phyloP scores from a whole-genome alignment of 37 sponge, comb jelly and placozoan species.

The Crambe crambe region DNA sequence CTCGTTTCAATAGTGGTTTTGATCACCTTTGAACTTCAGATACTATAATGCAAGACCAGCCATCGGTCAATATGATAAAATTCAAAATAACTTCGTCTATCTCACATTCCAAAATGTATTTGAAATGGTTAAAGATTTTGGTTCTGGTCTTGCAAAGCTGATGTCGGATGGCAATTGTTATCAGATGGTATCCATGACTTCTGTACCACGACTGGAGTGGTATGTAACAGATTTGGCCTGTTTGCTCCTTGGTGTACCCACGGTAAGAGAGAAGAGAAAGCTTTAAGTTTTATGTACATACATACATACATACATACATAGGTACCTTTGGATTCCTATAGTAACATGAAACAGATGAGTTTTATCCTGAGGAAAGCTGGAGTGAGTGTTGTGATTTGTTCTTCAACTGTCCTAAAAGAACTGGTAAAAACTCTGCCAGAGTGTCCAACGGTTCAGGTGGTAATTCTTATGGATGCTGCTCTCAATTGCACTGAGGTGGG shows the following conservation, averaged over 20 bases:
- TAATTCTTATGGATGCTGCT: background rate
- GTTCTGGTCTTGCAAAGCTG: slow-evolving; percentile 27
- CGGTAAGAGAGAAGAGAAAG: slow-evolving; percentile 18
- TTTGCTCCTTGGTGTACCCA: slow-evolving; percentile 42
- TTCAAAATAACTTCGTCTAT: slow-evolving; percentile 5
- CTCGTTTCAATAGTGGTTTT: background rate
- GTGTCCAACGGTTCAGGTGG: background rate
- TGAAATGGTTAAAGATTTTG: slow-evolving; percentile 24
- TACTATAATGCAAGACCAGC: slow-evolving; percentile 30
- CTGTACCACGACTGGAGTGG: slow-evolving; percentile 49
- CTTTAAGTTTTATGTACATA: background rate
- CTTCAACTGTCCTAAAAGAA: background rate
- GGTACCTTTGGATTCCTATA: background rate
- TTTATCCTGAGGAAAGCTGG: background rate
- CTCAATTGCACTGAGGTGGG: background rate
- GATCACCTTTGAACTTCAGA: background rate
- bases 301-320: background rate
- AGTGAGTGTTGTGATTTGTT: slow-evolving; percentile 4
- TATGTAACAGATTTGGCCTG: slow-evolving; percentile 59
- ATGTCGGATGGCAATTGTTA: background rate
- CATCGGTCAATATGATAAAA: slow-evolving; percentile 17
- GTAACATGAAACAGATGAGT: background rate
- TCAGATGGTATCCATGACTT: slow-evolving; percentile 40
- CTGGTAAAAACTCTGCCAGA: background rate
- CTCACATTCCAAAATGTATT: slow-evolving; percentile 31